A percentile compares a stretch with the other conserved stretches of the same genome.
Evolutionary conservation across 2,888 invertebrate genomes (phyloP).

Genomic region (Cantharis flavilabris): DNA sequence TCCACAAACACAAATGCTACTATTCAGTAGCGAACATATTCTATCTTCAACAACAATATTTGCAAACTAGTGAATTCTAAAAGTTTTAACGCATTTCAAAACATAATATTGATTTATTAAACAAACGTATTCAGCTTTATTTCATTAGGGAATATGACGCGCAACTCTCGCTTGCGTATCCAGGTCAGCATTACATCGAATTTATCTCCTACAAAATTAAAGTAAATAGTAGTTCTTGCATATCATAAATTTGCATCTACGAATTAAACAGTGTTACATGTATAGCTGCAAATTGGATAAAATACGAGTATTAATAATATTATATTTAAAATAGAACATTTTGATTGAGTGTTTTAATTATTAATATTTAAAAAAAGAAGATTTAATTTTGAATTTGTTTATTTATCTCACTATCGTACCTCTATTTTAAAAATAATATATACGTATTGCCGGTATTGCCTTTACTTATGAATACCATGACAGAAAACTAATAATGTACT

Average conservation of each 20-base stretch:
- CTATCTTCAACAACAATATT: not conserved
- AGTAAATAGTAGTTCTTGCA: not conserved
- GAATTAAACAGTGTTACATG: not conserved
- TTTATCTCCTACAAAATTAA: not conserved
- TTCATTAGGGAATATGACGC: constrained; percentile 15
- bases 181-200: constrained; percentile 26
- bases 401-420: no score
- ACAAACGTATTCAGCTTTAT: constrained; percentile 25
- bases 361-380: no score
- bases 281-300: no score
- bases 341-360: no score
- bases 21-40: not conserved
- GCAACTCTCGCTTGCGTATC: constrained; percentile 24
- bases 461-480: no score
- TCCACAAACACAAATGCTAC: not conserved
- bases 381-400: no score
- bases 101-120: constrained; percentile 20
- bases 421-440: no score
- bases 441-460: no score
- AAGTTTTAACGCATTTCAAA: constrained; percentile 1
- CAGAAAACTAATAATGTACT: no score
- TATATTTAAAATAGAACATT: no score
- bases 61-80: not conserved
- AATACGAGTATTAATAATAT: no score
- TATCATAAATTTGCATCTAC: not conserved